Evolutionary conservation across 2,888 invertebrate genomes (phyloP).

Genomic region (Seladonia tumulorum): DNA sequence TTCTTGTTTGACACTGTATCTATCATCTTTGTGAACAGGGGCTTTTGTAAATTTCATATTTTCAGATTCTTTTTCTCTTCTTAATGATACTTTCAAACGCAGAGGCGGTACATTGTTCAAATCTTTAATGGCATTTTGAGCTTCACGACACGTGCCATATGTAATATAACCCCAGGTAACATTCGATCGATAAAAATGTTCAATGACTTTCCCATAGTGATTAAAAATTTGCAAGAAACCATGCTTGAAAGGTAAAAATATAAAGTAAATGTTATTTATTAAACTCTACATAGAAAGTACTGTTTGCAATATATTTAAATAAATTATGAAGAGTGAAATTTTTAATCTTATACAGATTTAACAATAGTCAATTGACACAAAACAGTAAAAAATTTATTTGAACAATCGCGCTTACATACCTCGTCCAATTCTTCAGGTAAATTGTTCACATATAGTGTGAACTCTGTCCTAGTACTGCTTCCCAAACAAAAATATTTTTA

Average conservation of each 20-base stretch:
- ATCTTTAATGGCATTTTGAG: slow-evolving; percentile 76
- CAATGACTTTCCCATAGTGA: slow-evolving; percentile 68
- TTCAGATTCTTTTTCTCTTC: slow-evolving; percentile 56
- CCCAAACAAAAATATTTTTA: neutral
- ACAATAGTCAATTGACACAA: neutral
- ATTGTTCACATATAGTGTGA: slow-evolving; percentile 70
- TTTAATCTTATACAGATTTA: neutral
- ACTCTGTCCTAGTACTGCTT: slow-evolving; percentile 49
- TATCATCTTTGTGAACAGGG: too few species aligned
- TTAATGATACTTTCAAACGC: slow-evolving; percentile 72
- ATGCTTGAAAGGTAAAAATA: slow-evolving; percentile 58
- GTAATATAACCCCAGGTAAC: slow-evolving; percentile 74
- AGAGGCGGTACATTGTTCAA: slow-evolving; percentile 75
- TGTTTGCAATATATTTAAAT: neutral
- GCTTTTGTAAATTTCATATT: neutral
- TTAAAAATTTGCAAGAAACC: slow-evolving; percentile 73
- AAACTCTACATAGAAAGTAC: neutral
- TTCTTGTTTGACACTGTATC: neutral
- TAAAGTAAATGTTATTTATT: neutral
- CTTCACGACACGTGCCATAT: slow-evolving; percentile 73
- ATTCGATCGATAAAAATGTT: slow-evolving; percentile 56
- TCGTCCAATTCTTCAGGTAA: slow-evolving; percentile 74
- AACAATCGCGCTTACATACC: slow-evolving; percentile 54
- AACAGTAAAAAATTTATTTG: neutral
- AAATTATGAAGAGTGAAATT: neutral